These are phyloP conservation scores for Dipodomys ordii DNA, from an alignment of 2,113 vertebrate genomes.

Conservation along the genomic window DNA sequence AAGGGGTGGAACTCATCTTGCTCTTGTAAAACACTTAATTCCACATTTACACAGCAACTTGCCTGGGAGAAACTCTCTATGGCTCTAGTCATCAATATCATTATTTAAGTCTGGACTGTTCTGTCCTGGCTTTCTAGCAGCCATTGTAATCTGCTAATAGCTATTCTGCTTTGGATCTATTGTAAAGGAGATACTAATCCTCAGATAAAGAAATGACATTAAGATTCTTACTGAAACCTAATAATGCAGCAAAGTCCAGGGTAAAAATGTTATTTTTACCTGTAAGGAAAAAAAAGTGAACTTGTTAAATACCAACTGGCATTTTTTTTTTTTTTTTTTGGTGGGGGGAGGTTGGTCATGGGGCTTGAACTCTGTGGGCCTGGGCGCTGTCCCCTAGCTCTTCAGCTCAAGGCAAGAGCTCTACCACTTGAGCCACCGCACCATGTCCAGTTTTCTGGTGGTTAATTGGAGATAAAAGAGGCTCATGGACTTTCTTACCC, in stretches of 20 bases:
- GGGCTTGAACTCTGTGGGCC: too few species aligned
- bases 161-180: slow-evolving; percentile 33
- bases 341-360: too few species aligned
- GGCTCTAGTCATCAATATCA: slow-evolving; percentile 10
- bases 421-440: too few species aligned
- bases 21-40: slow-evolving; percentile 47
- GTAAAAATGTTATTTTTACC: background rate
- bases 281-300: background rate
- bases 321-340: too few species aligned
- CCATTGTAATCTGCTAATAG: slow-evolving; percentile 4
- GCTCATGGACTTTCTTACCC: too few species aligned
- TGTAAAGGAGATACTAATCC: slow-evolving; percentile 31
- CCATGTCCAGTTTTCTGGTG: too few species aligned
- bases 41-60: background rate
- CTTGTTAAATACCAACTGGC: background rate
- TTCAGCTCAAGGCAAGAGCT: too few species aligned
- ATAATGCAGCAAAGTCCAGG: background rate
- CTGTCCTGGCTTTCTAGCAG: background rate
- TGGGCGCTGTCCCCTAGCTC: too few species aligned
- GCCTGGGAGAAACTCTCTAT: slow-evolving; percentile 9
- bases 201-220: slow-evolving; percentile 18
- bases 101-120: background rate
- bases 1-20: background rate
- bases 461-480: too few species aligned
- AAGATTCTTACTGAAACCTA: background rate